phyloP scores from a whole-genome alignment of 2,113 vertebrate species.

The Rafetus swinhoei region DNA sequence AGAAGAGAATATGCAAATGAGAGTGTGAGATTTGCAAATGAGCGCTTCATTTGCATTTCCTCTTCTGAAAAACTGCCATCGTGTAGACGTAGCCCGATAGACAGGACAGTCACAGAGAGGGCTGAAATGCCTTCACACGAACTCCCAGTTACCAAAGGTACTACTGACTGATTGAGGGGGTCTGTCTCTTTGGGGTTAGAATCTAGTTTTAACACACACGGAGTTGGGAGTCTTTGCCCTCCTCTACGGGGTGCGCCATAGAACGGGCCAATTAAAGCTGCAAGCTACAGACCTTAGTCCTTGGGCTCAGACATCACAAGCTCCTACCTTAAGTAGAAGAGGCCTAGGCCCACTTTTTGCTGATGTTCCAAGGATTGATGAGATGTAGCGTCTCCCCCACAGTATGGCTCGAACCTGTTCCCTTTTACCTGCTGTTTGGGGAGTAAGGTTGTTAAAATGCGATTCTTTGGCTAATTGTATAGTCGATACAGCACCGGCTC shows the following conservation, averaged over 20 bases:
- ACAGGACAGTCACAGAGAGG: neutral
- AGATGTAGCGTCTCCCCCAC: neutral
- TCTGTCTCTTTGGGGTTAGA: too few species aligned
- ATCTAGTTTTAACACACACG: too few species aligned
- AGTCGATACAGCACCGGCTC: too few species aligned
- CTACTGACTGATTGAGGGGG: neutral
- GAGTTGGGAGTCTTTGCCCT: too few species aligned
- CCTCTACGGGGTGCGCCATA: neutral
- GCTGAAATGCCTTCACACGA: neutral
- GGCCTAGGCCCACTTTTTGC: neutral
- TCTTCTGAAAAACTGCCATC: too few species aligned
- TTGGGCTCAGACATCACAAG: neutral
- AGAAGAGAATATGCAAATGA: too few species aligned
- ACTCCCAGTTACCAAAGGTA: neutral
- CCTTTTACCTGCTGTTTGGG: neutral
- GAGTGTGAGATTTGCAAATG: too few species aligned
- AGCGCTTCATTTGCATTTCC: too few species aligned
- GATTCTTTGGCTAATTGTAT: too few species aligned
- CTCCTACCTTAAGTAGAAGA: neutral
- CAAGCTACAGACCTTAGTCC: neutral
- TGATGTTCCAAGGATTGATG: neutral
- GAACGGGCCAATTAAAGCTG: neutral
- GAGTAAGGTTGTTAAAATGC: too few species aligned
- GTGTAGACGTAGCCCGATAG: neutral
- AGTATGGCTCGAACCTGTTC: neutral